Conservation (phyloP, 1,140 invertebrate genomes). For the Zeugodacus cucurbitae region DNA sequence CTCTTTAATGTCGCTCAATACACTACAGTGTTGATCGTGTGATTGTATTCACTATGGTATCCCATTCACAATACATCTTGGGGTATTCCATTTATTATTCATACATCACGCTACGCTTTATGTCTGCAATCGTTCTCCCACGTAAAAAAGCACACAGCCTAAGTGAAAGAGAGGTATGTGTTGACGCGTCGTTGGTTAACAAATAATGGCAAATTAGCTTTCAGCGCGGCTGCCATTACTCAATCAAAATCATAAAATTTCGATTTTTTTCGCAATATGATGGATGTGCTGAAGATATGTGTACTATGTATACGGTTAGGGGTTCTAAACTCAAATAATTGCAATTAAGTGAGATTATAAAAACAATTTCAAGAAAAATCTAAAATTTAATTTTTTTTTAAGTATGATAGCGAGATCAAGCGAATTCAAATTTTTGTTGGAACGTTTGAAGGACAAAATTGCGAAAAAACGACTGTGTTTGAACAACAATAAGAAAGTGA, state of each 20-base stretch:
- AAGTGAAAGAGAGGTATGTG: not conserved
- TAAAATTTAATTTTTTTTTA: no score
- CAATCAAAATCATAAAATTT: conserved; percentile 7
- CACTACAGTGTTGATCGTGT: not conserved
- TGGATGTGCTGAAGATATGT: no score
- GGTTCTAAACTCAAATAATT: no score
- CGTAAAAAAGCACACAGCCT: not conserved
- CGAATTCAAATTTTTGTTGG: no score
- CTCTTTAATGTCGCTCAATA: not conserved
- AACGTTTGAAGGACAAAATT: no score
- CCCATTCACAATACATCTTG: not conserved
- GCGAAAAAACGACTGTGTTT: no score
- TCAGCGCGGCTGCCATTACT: not conserved
- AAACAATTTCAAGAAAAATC: no score
- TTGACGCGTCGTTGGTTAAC: not conserved
- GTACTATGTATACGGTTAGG: no score
- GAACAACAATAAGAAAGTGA: no score
- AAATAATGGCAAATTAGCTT: conserved; percentile 18
- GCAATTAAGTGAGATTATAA: no score
- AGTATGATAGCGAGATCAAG: no score
- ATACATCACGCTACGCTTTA: not conserved
- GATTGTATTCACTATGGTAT: not conserved
- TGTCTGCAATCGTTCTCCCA: not conserved
- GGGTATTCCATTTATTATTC: not conserved
- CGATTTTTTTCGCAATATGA: not conserved